Evolutionary conservation across 2,888 invertebrate genomes (phyloP), one percentile per base, ranked within the genome.

Genomic region (Geotrupes spiniger): DNA sequence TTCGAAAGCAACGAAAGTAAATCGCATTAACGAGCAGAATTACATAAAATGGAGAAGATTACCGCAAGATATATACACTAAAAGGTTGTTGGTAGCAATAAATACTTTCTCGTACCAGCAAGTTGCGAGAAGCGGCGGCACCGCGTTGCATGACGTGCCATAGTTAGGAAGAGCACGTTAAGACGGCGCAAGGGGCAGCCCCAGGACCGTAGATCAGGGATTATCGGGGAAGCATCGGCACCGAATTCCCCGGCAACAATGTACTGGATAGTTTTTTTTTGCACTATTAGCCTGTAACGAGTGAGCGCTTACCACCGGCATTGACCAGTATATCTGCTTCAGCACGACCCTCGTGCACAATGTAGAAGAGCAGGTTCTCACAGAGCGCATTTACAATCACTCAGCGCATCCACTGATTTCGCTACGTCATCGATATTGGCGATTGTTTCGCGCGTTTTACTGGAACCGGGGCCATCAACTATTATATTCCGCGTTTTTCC

Each of bases 291-390:
- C 59, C 55, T 60, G 61, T 59, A 63, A 64, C 61, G 57, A 65
- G 63, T 63, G 64, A 65, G 58, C 62, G 59, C 60, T 65, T 66
- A 67, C 67, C 67, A 67, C 67, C 67, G 63, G 65, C 64, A 65
- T 66, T 63, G 67, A 65, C 64, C 64, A 65, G 66, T 64, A 65
- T 66, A 65, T 66, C 63, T 66, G 60, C 61, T 56, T 52, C 52
- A 54, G 65, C 65, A 67, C 66, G 66, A 65, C 56, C 53, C 55
- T 64, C 66, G 65, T 66, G 65, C 64, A 64, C 62, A 63, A 61
- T 65, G 62, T 63, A 59, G 61, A 58, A 25, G 60, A 59, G 65
- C 64, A 63, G 60, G 64, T 66, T 66, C 65, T 66, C 66, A 66
- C 66, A 66, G 65, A 58, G 58, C 49, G 54, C 51, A 59, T 60